Evolutionary conservation across 2,888 invertebrate species (phyloP).

Genomic region (Aelia acuminata): DNA sequence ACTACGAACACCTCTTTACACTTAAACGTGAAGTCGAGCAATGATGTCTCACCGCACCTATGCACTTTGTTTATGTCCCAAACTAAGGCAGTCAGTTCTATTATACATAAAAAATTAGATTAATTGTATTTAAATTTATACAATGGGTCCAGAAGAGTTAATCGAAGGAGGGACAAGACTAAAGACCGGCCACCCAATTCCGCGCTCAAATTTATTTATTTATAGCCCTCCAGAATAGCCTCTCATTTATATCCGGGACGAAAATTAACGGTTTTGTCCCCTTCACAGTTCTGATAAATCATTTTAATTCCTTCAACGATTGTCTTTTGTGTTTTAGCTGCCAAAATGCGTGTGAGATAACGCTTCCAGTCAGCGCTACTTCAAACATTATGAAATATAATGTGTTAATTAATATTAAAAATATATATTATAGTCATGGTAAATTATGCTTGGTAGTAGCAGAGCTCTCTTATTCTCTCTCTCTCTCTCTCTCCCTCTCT

Average conservation of each 20-base stretch:
- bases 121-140: too few species aligned
- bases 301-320: not conserved
- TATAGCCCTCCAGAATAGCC: not conserved
- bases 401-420: not conserved
- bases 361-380: not conserved
- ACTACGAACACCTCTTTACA: too few species aligned
- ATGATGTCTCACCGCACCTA: too few species aligned
- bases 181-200: not conserved
- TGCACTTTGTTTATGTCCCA: too few species aligned
- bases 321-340: not conserved
- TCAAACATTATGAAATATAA: constrained; percentile 2
- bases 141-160: too few species aligned
- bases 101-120: too few species aligned
- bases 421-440: not conserved
- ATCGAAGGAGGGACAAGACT: too few species aligned
- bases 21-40: too few species aligned
- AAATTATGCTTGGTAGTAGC: not conserved
- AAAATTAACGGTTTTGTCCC: constrained; percentile 36
- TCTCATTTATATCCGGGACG: not conserved
- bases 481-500: too few species aligned
- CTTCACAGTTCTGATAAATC: not conserved
- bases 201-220: not conserved
- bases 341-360: not conserved
- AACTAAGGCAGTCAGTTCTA: too few species aligned
- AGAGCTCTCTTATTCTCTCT: too few species aligned